These are phyloP conservation scores for Forbesichthys papilliferus DNA, from an alignment of 2,113 vertebrate genomes.

Conservation along the genomic window DNA sequence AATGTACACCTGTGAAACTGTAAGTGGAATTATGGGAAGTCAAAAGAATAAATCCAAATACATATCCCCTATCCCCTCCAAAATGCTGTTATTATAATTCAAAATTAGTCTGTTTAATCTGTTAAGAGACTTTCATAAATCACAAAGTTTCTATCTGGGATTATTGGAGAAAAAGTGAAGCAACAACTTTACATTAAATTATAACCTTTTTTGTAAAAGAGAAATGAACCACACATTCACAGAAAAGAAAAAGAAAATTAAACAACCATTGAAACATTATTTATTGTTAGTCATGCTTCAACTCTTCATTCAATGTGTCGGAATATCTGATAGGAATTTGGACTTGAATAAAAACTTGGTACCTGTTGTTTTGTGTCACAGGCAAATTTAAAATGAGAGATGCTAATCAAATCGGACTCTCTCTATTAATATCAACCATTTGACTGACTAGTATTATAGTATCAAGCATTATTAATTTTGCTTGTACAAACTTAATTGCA, in stretches of 20 bases:
- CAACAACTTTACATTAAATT: background rate
- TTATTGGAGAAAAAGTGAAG: background rate
- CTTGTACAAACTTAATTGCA: constrained; percentile 50
- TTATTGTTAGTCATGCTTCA: constrained; percentile 22
- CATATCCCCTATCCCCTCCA: constrained; percentile 12
- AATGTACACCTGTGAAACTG: constrained; percentile 20
- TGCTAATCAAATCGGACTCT: constrained; percentile 33
- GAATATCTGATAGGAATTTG: no score
- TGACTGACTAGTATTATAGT: constrained; percentile 31
- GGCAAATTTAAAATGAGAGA: constrained; percentile 59
- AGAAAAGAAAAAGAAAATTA: background rate
- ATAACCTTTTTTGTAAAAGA: background rate
- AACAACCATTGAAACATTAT: constrained; percentile 21
- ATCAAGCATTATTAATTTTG: constrained; percentile 33
- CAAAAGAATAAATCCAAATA: constrained; percentile 11
- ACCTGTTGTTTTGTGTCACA: constrained; percentile 52
- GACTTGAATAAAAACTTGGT: no score
- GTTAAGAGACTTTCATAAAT: background rate
- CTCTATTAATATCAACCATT: background rate
- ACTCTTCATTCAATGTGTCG: no score
- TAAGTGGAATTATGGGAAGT: constrained; percentile 1
- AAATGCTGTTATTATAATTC: background rate
- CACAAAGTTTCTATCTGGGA: background rate
- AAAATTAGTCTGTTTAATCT: background rate
- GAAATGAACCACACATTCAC: background rate